Evolutionary conservation across 1,140 invertebrate genomes (phyloP), one percentile per base, ranked within the genome.

Genomic region (Euura lappo): DNA sequence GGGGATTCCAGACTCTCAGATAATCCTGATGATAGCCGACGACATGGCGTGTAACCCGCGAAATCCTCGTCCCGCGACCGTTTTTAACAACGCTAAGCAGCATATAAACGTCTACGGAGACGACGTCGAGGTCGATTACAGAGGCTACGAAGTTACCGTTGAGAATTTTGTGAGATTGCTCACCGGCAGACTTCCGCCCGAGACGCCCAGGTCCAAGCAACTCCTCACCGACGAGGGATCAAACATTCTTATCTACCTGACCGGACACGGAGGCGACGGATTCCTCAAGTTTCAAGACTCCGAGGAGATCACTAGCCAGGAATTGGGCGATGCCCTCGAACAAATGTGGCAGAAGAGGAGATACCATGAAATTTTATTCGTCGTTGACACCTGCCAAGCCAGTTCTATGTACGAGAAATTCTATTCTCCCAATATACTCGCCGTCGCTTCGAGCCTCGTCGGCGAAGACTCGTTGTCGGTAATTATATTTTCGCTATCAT

Each of bases 261-360:
- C 94, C 75, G 97, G 98, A 0, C 99, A 99, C 89, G 99, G 99
- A 13, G 99, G 98, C 46, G 98, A 99, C 90, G 98, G 98, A 0
- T 99, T 99, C 84, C 88, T 99, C 0, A 99, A 99, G 87, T 99
- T 99, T 85, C 99, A 99, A 90, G 99, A 99, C 88, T 96, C 97
- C 2, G 98, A 99, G 86, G 99, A 99, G 89, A 96, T 99, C 8
- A 99, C 98, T n/a, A 98, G 96, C 88, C 95, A 98, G 81, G 99
- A 99, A 84, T 88, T 99, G 76, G 98, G 97, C 13, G 98, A 99
- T 92, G 98, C 98, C 45, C 91, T 99, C 74, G 97, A 99, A 85
- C 98, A 99, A 88, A 99, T 99, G 99, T 99, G 97, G 95, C 96
- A 99, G 81, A 99, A 99, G 84, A 92, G 94, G 86, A 93, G 97